Conservation (phyloP, 2,797 vertebrate genomes). For the Takifugu rubripes region DNA sequence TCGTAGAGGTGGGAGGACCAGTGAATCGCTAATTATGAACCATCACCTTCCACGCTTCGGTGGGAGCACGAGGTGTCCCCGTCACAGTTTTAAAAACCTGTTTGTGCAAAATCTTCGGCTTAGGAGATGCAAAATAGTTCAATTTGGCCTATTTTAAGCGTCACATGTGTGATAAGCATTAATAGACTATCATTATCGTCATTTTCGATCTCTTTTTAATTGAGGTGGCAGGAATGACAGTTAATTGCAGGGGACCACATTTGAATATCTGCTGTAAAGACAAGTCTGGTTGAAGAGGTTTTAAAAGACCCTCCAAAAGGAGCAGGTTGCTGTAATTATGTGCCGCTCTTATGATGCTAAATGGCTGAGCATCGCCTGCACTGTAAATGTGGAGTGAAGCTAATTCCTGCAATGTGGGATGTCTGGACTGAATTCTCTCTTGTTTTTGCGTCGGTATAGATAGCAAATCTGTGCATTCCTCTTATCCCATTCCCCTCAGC, state of each 20-base stretch:
- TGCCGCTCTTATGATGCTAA: slow-evolving; percentile 42
- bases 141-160: slow-evolving; percentile 36
- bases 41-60: neutral
- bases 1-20: neutral
- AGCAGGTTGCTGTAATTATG: slow-evolving; percentile 39
- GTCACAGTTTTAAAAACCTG: neutral
- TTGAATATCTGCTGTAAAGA: slow-evolving; percentile 52
- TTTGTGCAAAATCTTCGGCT: neutral
- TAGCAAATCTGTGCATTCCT: slow-evolving; percentile 6
- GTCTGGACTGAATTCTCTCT: slow-evolving; percentile 23
- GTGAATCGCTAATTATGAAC: neutral
- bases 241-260: slow-evolving; percentile 56
- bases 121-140: slow-evolving; percentile 28
- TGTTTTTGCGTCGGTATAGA: slow-evolving; percentile 25
- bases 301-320: slow-evolving; percentile 34
- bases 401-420: slow-evolving; percentile 39
- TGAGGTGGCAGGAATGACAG: slow-evolving; percentile 57
- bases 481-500: slow-evolving; percentile 8
- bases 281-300: slow-evolving; percentile 51
- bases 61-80: neutral
- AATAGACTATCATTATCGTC: slow-evolving; percentile 58
- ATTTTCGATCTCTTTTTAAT: slow-evolving; percentile 53
- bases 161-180: slow-evolving; percentile 52
- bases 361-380: slow-evolving; percentile 36
- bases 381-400: slow-evolving; percentile 34